Evolutionary conservation across 1,140 invertebrate species (phyloP).

Genomic region (Euwallacea similis): DNA sequence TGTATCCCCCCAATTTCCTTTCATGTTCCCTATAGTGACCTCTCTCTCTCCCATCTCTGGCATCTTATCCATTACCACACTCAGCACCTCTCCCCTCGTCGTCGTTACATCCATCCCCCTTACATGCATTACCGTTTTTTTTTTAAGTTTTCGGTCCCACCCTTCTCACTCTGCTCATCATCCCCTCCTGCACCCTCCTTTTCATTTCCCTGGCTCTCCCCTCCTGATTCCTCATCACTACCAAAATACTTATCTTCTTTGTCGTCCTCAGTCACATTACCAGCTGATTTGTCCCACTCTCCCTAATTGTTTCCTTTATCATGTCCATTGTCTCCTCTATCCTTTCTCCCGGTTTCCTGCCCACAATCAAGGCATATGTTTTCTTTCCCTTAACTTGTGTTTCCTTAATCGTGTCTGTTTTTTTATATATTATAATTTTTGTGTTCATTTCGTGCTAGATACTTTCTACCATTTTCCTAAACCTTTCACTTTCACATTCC

Average conservation of each 20-base stretch:
- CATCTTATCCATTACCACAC: no score
- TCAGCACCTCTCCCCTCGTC: constrained; percentile 13
- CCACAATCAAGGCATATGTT: background rate
- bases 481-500: background rate
- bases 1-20: background rate
- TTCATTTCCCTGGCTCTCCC: background rate
- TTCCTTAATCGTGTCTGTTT: background rate
- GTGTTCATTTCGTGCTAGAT: constrained; percentile 13
- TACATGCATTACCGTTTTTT: constrained; percentile 2
- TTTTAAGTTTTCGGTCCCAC: background rate
- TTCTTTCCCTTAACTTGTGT: background rate
- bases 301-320: background rate
- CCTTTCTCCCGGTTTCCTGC: background rate
- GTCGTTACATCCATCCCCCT: constrained; percentile 21
- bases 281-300: background rate
- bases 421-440: constrained; percentile 14
- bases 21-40: background rate
- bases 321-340: background rate
- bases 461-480: constrained; percentile 7
- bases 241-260: constrained; percentile 4
- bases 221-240: background rate
- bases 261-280: constrained; percentile 4
- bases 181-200: background rate
- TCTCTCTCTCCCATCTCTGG: background rate
- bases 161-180: background rate